Evolutionary conservation across 2,888 invertebrate species (phyloP).

Genomic region (Heliconius ethilla): DNA sequence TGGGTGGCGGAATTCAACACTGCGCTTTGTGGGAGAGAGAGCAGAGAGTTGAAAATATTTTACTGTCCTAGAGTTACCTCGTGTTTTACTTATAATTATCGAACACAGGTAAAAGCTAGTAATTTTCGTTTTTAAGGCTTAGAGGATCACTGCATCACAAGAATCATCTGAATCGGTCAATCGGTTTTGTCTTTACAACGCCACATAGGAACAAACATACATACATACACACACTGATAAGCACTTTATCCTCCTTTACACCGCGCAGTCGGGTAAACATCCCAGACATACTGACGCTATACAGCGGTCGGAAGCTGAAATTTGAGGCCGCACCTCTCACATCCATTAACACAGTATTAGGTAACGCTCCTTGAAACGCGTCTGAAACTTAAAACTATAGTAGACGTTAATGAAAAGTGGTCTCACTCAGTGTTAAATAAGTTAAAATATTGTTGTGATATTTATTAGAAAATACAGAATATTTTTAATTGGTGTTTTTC

Average conservation of each 20-base stretch:
- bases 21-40: too few species aligned
- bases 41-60: too few species aligned
- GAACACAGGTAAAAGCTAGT: too few species aligned
- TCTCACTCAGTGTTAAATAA: background rate
- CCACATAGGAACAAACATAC: background rate
- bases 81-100: too few species aligned
- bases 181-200: too few species aligned
- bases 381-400: slow-evolving; percentile 23
- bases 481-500: too few species aligned
- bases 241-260: background rate
- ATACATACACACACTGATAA: background rate
- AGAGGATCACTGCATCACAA: too few species aligned
- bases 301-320: slow-evolving; percentile 17
- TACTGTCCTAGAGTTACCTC: too few species aligned
- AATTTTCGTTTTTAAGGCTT: too few species aligned
- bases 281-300: background rate
- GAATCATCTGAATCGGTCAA: too few species aligned
- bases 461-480: too few species aligned
- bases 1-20: too few species aligned
- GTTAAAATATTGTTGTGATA: slow-evolving; percentile 3
- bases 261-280: background rate
- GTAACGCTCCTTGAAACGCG: slow-evolving; percentile 15
- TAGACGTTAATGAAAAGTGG: slow-evolving; percentile 22
- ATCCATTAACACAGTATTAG: slow-evolving; percentile 26
- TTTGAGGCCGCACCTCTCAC: slow-evolving; percentile 13